Evolutionary conservation across 2,797 vertebrate species (phyloP).

Genomic region (Clarias laeviceps): DNA sequence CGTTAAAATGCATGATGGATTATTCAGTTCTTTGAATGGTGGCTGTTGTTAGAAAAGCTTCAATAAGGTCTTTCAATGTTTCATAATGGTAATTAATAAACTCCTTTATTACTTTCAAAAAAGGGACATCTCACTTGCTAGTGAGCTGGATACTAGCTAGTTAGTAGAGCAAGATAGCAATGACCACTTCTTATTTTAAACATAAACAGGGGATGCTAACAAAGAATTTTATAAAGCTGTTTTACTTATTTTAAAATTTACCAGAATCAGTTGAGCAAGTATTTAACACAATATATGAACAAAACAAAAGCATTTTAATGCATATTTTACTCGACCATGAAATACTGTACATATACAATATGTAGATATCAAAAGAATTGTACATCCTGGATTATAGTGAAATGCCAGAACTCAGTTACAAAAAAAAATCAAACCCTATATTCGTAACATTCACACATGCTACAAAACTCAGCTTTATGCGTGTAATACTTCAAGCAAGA

Average conservation of each 20-base stretch:
- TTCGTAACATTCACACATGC: background rate
- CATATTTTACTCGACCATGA: background rate
- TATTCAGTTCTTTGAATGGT: no score
- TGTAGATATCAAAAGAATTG: background rate
- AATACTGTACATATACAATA: background rate
- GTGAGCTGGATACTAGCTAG: background rate
- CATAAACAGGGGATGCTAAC: background rate
- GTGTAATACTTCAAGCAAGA: conserved; percentile 9
- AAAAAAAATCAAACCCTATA: conserved; percentile 1
- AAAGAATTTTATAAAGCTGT: background rate
- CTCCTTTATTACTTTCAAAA: no score
- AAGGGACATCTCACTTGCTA: background rate
- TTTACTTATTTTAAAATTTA: background rate
- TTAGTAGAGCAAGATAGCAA: no score
- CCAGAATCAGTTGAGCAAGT: background rate
- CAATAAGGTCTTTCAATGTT: no score
- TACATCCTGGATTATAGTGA: background rate
- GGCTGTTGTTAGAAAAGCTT: no score
- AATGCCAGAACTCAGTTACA: background rate
- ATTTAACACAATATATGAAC: background rate
- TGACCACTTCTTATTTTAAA: background rate
- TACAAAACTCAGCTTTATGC: conserved; percentile 8
- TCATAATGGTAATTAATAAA: no score
- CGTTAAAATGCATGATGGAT: no score
- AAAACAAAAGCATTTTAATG: background rate